Conservation (phyloP, 2,797 vertebrate species). For the Botia almorhae region DNA sequence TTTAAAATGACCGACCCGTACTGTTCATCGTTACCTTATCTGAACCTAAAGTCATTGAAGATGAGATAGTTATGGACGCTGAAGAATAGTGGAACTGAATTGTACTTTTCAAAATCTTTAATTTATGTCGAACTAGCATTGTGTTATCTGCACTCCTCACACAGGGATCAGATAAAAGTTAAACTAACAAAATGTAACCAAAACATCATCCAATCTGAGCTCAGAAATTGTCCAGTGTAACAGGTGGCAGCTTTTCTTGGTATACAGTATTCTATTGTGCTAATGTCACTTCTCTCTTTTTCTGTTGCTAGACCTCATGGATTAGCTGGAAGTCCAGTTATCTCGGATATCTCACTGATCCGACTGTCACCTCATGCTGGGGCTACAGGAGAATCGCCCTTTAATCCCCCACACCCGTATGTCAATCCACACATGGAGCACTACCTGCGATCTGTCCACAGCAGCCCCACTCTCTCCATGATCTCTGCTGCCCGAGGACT, state of each 20-base stretch:
- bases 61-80: background rate
- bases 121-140: too few relatives aligned
- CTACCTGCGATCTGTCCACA: constrained; percentile 93
- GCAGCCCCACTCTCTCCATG: constrained; percentile 94
- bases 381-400: constrained; percentile 84
- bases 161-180: background rate
- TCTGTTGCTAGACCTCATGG: constrained; percentile 84
- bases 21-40: background rate
- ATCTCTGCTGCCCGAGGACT: constrained; percentile 94
- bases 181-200: background rate
- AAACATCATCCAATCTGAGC: background rate
- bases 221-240: too few relatives aligned
- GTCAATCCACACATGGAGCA: constrained; percentile 96
- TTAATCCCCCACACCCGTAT: constrained; percentile 88
- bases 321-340: constrained; percentile 90
- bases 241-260: background rate
- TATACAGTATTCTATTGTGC: constrained; percentile 8
- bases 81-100: too few relatives aligned
- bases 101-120: too few relatives aligned
- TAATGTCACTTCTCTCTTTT: constrained; percentile 41
- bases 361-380: constrained; percentile 89
- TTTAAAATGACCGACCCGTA: background rate
- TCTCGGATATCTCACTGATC: constrained; percentile 96
- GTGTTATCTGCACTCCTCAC: too few relatives aligned
- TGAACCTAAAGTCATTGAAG: background rate